Conservation (phyloP, 2,888 invertebrate species). For the Cybosia mesomella region DNA sequence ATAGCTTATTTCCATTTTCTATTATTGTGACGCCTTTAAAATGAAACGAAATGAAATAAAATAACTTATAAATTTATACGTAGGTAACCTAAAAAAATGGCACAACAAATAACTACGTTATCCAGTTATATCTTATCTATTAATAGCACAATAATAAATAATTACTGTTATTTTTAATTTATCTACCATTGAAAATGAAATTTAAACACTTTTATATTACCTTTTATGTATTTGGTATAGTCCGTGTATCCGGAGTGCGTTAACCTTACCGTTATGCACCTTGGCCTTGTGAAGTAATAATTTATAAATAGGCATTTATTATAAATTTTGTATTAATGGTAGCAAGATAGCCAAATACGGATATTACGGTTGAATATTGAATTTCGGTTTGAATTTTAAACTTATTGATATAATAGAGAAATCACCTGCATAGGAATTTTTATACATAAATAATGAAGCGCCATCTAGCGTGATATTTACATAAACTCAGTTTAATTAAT, state of each 20-base stretch:
- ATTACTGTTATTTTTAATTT: neutral
- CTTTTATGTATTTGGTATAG: neutral
- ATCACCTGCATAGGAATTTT: neutral
- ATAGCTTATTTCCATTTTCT: no score
- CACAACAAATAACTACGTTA: neutral
- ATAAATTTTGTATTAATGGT: neutral
- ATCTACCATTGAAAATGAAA: neutral
- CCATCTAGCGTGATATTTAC: neutral
- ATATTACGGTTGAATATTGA: neutral
- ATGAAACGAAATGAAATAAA: no score
- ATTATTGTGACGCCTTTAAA: no score
- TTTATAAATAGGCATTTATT: neutral
- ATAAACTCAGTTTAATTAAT: neutral
- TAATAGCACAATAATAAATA: neutral
- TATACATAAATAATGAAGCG: slow-evolving; percentile 1
- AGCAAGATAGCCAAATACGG: neutral
- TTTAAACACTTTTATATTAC: neutral
- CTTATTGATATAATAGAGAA: slow-evolving; percentile 1
- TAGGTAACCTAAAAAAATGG: neutral
- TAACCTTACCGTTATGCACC: neutral
- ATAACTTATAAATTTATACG: no score
- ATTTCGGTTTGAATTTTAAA: neutral
- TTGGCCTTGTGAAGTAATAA: neutral
- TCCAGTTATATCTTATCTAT: neutral
- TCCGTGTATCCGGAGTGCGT: neutral